Evolutionary conservation across 2,797 vertebrate genomes (phyloP).

Genomic region (Coregonus suidteri): DNA sequence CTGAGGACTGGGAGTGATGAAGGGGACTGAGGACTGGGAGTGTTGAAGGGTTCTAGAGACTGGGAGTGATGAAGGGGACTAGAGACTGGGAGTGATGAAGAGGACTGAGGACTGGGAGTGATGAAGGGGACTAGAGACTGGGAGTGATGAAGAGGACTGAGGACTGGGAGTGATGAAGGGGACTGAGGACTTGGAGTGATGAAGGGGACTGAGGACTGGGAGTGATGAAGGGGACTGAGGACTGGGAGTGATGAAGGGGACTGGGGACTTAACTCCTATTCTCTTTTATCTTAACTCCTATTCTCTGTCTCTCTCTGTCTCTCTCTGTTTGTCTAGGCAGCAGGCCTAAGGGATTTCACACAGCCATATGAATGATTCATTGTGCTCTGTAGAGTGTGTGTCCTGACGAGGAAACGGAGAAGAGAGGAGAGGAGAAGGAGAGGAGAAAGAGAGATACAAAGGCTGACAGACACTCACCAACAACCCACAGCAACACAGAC

Average conservation of each 20-base stretch:
- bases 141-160: no score
- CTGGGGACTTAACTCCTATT: not conserved
- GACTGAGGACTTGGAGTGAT: no score
- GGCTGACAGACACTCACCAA: not conserved
- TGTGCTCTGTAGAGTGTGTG: slow-evolving; percentile 45
- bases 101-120: no score
- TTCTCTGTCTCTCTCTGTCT: slow-evolving; percentile 24
- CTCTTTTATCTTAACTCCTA: slow-evolving; percentile 9
- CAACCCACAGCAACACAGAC: not conserved
- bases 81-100: no score
- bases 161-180: no score
- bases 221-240: no score
- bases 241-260: not conserved
- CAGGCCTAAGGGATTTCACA: slow-evolving; percentile 59
- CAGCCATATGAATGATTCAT: slow-evolving; percentile 75
- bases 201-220: no score
- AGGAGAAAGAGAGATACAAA: slow-evolving; percentile 44
- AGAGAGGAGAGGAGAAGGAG: slow-evolving; percentile 31
- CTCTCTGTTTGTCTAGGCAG: slow-evolving; percentile 46
- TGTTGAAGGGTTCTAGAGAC: no score
- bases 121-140: no score
- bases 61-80: no score
- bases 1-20: no score
- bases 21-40: no score
- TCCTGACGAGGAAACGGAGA: slow-evolving; percentile 60